phyloP scores from a whole-genome alignment of 2,113 vertebrate species.

The Python bivittatus region DNA sequence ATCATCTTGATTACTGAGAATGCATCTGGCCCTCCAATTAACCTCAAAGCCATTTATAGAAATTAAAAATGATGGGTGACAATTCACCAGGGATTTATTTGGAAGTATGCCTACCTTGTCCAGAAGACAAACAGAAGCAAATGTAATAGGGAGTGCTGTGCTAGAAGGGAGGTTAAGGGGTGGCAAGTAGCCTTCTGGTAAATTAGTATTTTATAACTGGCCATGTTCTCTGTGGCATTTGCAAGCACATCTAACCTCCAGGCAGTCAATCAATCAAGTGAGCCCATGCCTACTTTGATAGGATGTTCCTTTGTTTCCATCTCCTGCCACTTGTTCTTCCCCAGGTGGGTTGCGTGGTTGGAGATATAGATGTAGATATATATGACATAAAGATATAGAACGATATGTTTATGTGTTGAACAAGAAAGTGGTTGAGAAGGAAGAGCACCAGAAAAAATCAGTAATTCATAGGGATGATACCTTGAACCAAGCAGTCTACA shows the following conservation, averaged over 20 bases:
- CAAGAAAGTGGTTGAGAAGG: neutral
- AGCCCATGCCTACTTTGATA: neutral
- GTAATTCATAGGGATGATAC: conserved; percentile 9
- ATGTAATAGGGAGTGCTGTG: neutral
- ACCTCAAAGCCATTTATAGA: neutral
- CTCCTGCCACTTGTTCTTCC: too few species aligned
- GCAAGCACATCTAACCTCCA: neutral
- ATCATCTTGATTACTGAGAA: neutral
- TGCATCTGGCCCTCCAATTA: neutral
- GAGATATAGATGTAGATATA: neutral
- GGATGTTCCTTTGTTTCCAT: too few species aligned
- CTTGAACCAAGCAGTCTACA: conserved; percentile 42
- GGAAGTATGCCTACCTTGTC: neutral
- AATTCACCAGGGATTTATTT: neutral
- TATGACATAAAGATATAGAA: neutral
- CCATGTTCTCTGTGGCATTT: neutral
- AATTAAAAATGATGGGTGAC: neutral
- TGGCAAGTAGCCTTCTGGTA: neutral
- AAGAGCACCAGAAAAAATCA: neutral
- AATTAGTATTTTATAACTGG: neutral
- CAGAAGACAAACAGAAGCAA: neutral
- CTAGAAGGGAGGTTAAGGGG: neutral
- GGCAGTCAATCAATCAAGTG: neutral
- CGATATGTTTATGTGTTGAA: neutral
- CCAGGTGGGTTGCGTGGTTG: too few species aligned